A percentile compares a stretch with the other conserved stretches of the same genome.
Conservation (phyloP, 37 sponge, comb jelly and placozoan genomes). For the Spongilla lacustris region DNA sequence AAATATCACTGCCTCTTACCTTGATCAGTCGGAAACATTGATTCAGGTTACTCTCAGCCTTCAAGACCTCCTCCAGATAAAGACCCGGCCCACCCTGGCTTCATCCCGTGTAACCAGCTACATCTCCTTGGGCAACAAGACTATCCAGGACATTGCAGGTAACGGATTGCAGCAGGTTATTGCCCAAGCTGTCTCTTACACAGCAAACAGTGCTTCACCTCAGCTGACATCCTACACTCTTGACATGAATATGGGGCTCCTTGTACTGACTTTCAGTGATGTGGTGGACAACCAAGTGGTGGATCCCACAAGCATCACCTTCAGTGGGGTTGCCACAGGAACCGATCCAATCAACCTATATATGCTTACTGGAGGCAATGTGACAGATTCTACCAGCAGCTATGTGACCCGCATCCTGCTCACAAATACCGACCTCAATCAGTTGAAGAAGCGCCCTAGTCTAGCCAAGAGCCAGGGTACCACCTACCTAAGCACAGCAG, state of each 20-base stretch:
- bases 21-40: slow-evolving; percentile 28
- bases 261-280: slow-evolving; percentile 76
- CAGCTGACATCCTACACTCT: slow-evolving; percentile 54
- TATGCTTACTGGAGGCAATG: slow-evolving; percentile 69
- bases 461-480: slow-evolving; percentile 70
- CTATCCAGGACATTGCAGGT: slow-evolving; percentile 76
- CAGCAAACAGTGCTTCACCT: slow-evolving; percentile 62
- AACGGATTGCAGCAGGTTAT: slow-evolving; percentile 39
- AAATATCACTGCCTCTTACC: slow-evolving; percentile 58
- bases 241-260: slow-evolving; percentile 74
- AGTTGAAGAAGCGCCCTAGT: slow-evolving; percentile 67
- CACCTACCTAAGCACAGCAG: slow-evolving; percentile 76
- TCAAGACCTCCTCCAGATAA: slow-evolving; percentile 67
- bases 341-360: slow-evolving; percentile 54
- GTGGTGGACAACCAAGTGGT: slow-evolving; percentile 70
- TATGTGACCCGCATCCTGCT: slow-evolving; percentile 68
- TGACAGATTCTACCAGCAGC: slow-evolving; percentile 57
- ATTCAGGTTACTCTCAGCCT: slow-evolving; percentile 46
- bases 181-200: slow-evolving; percentile 34
- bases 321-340: slow-evolving; percentile 55
- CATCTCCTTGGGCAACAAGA: slow-evolving; percentile 47
- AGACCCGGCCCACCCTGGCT: slow-evolving; percentile 60
- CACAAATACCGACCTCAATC: slow-evolving; percentile 69
- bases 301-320: slow-evolving; percentile 64
- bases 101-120: slow-evolving; percentile 41